Evolutionary conservation across 2,888 invertebrate species (phyloP).

Genomic region (Hyalella azteca): DNA sequence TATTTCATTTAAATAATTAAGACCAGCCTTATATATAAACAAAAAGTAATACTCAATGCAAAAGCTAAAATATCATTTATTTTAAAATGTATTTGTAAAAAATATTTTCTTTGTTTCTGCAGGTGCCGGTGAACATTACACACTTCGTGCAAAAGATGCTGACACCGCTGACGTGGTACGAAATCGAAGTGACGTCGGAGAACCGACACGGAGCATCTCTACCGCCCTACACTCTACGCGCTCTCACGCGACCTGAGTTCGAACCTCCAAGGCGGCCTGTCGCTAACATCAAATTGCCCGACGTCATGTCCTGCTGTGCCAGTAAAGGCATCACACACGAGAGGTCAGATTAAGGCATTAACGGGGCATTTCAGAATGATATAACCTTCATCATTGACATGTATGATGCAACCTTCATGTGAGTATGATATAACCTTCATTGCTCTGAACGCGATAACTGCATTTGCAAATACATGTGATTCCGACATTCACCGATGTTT

Average conservation of each 20-base stretch:
- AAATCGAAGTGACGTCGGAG: conserved; percentile 74
- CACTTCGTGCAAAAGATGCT: conserved; percentile 71
- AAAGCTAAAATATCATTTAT: no score
- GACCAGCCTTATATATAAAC: no score
- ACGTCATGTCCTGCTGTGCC: conserved; percentile 76
- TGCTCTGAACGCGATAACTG: no score
- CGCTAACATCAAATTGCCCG: conserved; percentile 68
- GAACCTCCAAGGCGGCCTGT: neutral
- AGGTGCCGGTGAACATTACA: conserved; percentile 70
- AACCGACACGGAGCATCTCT: conserved; percentile 79
- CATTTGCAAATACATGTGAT: no score
- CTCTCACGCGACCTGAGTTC: conserved; percentile 67
- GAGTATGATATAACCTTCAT: no score
- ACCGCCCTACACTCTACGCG: conserved; percentile 76
- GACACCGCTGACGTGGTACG: conserved; percentile 82
- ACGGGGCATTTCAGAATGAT: no score
- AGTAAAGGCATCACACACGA: conserved; percentile 75
- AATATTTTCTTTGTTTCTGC: conserved; percentile 9
- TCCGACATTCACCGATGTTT: no score
- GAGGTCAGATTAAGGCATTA: no score
- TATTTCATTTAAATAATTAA: no score
- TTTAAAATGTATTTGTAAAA: neutral
- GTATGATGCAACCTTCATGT: no score
- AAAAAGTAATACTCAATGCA: no score
- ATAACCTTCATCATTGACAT: no score